Conservation (phyloP, 2,888 invertebrate species). For the Ormia ochracea region DNA sequence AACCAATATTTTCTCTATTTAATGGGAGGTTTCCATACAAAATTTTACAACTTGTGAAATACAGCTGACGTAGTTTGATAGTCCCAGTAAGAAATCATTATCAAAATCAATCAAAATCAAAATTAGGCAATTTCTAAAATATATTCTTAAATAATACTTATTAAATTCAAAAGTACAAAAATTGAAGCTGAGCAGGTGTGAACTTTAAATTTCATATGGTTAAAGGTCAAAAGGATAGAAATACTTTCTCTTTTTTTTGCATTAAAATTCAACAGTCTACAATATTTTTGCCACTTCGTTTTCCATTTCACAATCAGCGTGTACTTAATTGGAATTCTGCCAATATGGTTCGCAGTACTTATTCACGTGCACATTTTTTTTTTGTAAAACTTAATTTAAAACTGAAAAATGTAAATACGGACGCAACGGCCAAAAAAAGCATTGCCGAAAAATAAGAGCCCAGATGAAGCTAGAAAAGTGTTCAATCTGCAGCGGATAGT, state of each 20-base stretch:
- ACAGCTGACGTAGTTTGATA: not conserved
- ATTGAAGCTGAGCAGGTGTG: not conserved
- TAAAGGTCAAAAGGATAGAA: not conserved
- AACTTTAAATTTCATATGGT: not conserved
- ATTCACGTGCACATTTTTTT: constrained; percentile 26
- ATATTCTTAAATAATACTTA: not conserved
- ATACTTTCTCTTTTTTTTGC: not conserved
- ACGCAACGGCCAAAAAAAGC: not conserved
- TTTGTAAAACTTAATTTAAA: constrained; percentile 26
- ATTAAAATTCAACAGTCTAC: not conserved
- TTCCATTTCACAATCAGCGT: not conserved
- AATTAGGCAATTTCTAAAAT: not conserved
- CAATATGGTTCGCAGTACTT: constrained; percentile 15
- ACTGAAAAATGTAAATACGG: not conserved
- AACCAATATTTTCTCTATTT: not conserved
- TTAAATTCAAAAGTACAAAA: not conserved
- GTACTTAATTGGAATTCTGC: constrained; percentile 49
- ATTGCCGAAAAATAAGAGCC: not conserved
- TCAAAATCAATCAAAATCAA: not conserved
- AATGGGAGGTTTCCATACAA: not conserved
- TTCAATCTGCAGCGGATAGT: not conserved
- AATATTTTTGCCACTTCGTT: not conserved
- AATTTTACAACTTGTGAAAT: not conserved
- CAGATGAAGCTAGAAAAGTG: not conserved
- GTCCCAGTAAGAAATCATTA: not conserved